Evolutionary conservation across 2,888 invertebrate genomes (phyloP).

Genomic region (Sussaba pulchella): DNA sequence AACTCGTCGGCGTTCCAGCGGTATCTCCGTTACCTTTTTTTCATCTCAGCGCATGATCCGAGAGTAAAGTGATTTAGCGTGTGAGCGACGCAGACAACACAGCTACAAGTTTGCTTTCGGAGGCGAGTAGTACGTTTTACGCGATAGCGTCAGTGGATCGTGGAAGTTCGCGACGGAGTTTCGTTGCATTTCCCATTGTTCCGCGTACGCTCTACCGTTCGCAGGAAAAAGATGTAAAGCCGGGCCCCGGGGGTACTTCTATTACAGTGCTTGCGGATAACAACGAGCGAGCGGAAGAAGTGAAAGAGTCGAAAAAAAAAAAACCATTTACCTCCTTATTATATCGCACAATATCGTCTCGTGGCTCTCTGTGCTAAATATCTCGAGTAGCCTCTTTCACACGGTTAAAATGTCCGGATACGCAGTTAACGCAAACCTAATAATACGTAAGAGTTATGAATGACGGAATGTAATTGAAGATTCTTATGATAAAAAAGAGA

Average conservation of each 20-base stretch:
- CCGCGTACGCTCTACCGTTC: background rate
- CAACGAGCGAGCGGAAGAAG: slow-evolving; percentile 17
- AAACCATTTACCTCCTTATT: slow-evolving; percentile 1
- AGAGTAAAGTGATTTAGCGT: background rate
- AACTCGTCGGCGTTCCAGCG: background rate
- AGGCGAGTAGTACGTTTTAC: too few relatives aligned
- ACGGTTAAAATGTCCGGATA: background rate
- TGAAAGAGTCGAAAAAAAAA: slow-evolving; percentile 14
- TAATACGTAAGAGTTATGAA: background rate
- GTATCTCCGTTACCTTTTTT: background rate
- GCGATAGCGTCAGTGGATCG: background rate
- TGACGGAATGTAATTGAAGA: background rate
- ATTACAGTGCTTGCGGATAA: background rate
- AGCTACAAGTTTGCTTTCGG: background rate
- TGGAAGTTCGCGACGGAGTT: slow-evolving; percentile 1
- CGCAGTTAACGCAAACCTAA: background rate
- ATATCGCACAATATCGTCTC: slow-evolving; percentile 13
- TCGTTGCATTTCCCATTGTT: background rate
- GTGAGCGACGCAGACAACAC: too few relatives aligned
- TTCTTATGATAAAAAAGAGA: too few relatives aligned
- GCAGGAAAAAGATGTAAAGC: slow-evolving; percentile 2
- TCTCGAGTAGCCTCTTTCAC: slow-evolving; percentile 1
- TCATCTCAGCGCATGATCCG: background rate
- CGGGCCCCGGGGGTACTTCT: background rate
- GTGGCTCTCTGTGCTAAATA: background rate